A percentile compares a stretch with the other conserved stretches of the same genome.
phyloP scores from a whole-genome alignment of 2,888 invertebrate genomes.

The Leucoptera coffeella region DNA sequence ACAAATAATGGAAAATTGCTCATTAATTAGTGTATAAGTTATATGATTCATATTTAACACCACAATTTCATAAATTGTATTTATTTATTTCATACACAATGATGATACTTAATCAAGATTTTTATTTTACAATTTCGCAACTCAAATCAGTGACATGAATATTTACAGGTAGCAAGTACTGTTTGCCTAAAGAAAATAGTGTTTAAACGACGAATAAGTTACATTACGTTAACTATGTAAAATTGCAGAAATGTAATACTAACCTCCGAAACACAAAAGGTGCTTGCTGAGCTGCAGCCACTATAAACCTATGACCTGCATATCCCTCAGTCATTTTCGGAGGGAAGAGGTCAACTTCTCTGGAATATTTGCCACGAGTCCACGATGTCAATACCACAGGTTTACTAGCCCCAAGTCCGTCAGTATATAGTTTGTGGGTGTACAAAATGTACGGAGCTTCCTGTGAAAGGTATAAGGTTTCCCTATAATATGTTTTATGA shows the following conservation, averaged over 20 bases:
- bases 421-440: conserved; percentile 66
- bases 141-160: no score
- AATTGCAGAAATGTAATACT: no score
- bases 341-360: conserved; percentile 62
- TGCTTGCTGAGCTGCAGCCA: conserved; percentile 65
- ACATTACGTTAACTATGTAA: no score
- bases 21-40: no score
- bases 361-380: conserved; percentile 58
- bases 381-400: conserved; percentile 67
- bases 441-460: conserved; percentile 67
- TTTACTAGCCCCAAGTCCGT: conserved; percentile 65
- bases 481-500: no score
- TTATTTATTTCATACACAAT: background rate
- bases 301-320: conserved; percentile 66
- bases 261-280: conserved; percentile 67
- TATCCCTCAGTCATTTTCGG: conserved; percentile 62
- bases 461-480: conserved; percentile 22
- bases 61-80: no score
- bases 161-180: no score
- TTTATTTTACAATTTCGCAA: background rate
- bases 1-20: no score
- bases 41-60: no score
- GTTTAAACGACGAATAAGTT: no score
- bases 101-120: background rate
- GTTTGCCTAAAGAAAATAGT: no score